Evolutionary conservation across 2,888 invertebrate genomes (phyloP).

Genomic region (Tetanocera ferruginea): DNA sequence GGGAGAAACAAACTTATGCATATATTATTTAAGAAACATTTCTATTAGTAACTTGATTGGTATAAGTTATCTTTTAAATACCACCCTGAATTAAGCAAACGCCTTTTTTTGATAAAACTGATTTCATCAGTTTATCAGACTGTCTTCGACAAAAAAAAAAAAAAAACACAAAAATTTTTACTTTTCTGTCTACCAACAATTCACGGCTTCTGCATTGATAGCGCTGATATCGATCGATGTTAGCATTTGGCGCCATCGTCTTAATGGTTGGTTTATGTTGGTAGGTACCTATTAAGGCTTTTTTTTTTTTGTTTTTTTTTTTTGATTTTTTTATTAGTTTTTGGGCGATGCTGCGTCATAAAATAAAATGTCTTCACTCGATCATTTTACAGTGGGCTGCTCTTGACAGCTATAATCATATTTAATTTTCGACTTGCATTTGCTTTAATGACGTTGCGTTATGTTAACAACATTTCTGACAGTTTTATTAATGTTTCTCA

Average conservation of each 20-base stretch:
- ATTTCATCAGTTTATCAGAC: background rate
- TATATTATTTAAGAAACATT: background rate
- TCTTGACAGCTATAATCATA: constrained; percentile 63
- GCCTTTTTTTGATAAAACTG: background rate
- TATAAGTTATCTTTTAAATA: background rate
- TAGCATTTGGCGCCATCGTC: constrained; percentile 22
- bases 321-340: background rate
- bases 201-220: background rate
- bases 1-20: background rate
- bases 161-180: background rate
- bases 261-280: background rate
- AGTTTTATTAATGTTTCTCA: constrained; percentile 58
- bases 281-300: background rate
- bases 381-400: constrained; percentile 64
- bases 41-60: background rate
- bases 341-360: constrained; percentile 62
- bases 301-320: background rate
- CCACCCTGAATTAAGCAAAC: background rate
- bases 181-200: background rate
- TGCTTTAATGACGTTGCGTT: constrained; percentile 44
- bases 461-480: constrained; percentile 53
- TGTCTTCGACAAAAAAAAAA: background rate
- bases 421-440: constrained; percentile 37
- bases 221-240: background rate
- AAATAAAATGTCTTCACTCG: constrained; percentile 66